Evolutionary conservation across 1,140 invertebrate genomes (phyloP).

Genomic region (Thrips palmi): DNA sequence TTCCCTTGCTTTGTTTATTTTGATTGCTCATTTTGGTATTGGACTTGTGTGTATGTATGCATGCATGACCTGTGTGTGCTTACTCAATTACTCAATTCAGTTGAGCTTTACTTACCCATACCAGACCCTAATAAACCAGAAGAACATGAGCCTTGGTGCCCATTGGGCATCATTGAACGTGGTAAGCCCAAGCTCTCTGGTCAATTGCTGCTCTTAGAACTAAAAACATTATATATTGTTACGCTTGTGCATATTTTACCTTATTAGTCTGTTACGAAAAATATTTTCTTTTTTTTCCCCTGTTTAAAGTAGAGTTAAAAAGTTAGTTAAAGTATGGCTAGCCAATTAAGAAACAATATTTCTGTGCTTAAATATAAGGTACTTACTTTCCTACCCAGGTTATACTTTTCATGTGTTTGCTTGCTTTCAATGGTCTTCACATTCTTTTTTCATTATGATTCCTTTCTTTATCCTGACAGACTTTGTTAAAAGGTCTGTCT

Average conservation of each 20-base stretch:
- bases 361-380: no score
- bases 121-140: conserved; percentile 66
- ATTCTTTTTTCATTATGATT: no score
- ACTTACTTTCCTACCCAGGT: no score
- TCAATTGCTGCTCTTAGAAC: no score
- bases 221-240: not conserved
- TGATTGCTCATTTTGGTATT: conserved; percentile 13
- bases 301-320: no score
- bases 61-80: not conserved
- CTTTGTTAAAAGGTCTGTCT: no score
- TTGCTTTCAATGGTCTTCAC: no score
- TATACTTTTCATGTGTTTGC: no score
- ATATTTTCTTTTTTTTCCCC: not conserved
- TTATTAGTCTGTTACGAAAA: not conserved
- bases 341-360: no score
- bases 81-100: conserved; percentile 2
- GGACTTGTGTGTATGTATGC: conserved; percentile 12
- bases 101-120: conserved; percentile 32
- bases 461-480: no score
- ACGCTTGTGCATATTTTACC: not conserved
- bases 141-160: conserved; percentile 74
- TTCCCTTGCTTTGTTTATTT: conserved; percentile 14
- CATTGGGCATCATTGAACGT: conserved; percentile 27
- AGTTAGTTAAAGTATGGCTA: no score
- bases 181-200: conserved; percentile 45